Base-by-base conservation (phyloP, 2,888 invertebrate species). In the Eupithecia subumbrata region DNA sequence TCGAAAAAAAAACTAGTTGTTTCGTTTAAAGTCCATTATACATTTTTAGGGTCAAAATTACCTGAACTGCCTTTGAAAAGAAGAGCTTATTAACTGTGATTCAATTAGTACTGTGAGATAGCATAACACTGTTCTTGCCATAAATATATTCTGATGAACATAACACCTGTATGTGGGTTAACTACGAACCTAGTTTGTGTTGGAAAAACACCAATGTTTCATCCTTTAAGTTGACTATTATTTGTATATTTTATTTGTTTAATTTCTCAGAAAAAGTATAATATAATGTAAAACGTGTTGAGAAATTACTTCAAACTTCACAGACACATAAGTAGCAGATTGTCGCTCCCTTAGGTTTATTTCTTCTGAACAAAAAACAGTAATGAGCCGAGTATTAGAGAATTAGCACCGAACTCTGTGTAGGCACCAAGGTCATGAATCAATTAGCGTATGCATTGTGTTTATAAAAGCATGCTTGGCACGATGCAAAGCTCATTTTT, bases 321-420 rank as follows among this genome's bases (percentile, higher is more conserved):
- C 79, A 81, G 79, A 80, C 81, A 77, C 77, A 76, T 75, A 80
- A 77, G 77, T 78, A 77, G 75, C 77, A 77, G 77, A 73, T 78
- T 81, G 78, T 70, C 78, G 79, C 73, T 78, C 76, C 72, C 68
- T 76, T 70, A 76, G 76, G 76, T 79, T 80, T 76, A 22, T 56
- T 72, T 64, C 60, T 74, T 52, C 74, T 76, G 43, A 74, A 80
- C 78, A 80, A 73, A 76, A 77, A 76, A 75, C 76, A 77, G 71
- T 76, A 80, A 80, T 79, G 78, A 77, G 69, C 72, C 12, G 72
- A 79, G 74, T 76, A 76, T 76, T 79, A 76, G 48, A 77, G 72
- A 72, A 72, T 75, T 77, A 69, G 72, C 64, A 64, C 52, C 60
- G 18, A 5, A 5, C 5, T 48, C 8, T 43, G 69, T 48, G 70